Base-by-base conservation (phyloP, 2,113 vertebrate species). In the Xenotilapia flavipinnis region DNA sequence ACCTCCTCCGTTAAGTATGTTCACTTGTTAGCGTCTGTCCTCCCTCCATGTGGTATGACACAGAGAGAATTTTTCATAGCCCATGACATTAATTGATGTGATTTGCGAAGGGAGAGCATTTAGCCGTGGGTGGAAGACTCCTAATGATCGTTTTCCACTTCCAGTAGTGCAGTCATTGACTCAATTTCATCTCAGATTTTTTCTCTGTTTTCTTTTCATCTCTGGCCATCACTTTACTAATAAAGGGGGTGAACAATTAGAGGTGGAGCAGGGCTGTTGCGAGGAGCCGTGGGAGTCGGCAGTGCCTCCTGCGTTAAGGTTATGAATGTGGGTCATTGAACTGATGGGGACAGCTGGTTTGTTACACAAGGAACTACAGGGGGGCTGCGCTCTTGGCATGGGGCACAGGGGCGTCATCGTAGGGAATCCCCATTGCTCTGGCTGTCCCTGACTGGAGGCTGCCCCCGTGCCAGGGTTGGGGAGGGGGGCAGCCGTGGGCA, bases 121-220 rank as follows among this genome's bases (percentile, higher is more conserved):
- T 89, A 93, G 94, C 80, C 93, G 95, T 96, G 96, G 95, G 96
- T 96, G 96, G 96, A 95, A 96, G 94, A 94, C 96, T 94, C 93
- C 95, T 96, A 96, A 96, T 97, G 95, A 96, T 95, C 95, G 33
- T 94, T 94, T 96, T 95, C 96, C 95, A 96, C 95, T 97, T 96
- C 96, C 96, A 96, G 94, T 87, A 90, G 90, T 82, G 91, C 94
- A 94, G 91, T 89, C 90, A 88, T 94, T 95, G 94, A 96, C 95
- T 96, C 95, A 94, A 95, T 95, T 95, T 93, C 58, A 91, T 92
- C 62, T 86, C 92, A 90, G 91, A 96, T 95, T 94, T 93, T 91
- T 89, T n/a, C 86, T 95, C 84, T 92, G 92, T 92, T 93, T 94
- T 94, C 93, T 95, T 96, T 95, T 95, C 92, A 95, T 96, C 95